phyloP scores from a whole-genome alignment of 92 coral and sea anemone genomes.

The Palythoa heliodiscus region DNA sequence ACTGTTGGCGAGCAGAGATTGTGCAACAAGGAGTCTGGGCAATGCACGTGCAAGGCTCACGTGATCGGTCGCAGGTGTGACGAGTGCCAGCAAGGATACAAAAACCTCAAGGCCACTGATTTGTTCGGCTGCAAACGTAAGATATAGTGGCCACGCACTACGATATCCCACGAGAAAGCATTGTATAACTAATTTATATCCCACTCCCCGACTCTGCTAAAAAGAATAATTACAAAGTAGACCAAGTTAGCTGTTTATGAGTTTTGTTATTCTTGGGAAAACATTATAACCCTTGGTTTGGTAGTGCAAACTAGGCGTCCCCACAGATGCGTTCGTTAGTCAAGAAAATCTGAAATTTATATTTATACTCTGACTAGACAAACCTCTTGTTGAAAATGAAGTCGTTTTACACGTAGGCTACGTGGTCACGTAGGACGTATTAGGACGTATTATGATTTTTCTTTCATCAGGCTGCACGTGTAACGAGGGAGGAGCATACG shows the following conservation, averaged over 20 bases:
- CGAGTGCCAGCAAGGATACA: constrained; percentile 75
- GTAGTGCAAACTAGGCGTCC: no score
- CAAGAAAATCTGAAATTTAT: no score
- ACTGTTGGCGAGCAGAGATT: constrained; percentile 79
- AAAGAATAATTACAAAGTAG: no score
- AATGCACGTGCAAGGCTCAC: constrained; percentile 86
- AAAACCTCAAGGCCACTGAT: constrained; percentile 56
- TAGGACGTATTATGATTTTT: background rate
- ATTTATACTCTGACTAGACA: background rate
- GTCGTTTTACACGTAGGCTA: constrained; percentile 51
- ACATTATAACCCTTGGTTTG: no score
- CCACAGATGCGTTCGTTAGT: no score
- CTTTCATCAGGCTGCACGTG: constrained; percentile 78
- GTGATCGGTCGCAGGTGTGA: constrained; percentile 84
- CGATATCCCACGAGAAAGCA: no score
- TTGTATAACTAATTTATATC: no score
- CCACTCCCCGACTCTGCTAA: background rate
- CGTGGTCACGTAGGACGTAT: no score
- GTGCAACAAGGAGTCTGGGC: constrained; percentile 79
- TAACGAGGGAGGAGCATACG: constrained; percentile 80
- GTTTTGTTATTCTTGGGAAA: no score
- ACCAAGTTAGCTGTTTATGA: no score
- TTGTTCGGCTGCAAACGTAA: constrained; percentile 92
- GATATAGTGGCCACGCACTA: constrained; percentile 1
- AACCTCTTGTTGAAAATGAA: background rate